Evolutionary conservation across 2,797 vertebrate species (phyloP), one percentile per base, ranked within the genome.

Genomic region (Periparus ater): DNA sequence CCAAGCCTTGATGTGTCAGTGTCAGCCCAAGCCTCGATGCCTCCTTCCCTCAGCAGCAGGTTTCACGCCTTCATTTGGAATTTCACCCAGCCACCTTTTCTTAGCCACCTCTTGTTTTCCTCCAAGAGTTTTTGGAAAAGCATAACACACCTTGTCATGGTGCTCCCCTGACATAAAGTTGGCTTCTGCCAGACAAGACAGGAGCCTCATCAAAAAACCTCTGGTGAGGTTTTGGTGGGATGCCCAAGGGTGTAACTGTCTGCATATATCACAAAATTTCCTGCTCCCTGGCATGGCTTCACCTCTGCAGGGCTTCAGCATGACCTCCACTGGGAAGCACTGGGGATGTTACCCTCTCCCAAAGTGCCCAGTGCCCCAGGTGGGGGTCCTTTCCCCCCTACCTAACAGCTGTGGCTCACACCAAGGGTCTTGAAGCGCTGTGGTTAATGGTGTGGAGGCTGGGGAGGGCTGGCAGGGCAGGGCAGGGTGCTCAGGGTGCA

Each of bases 131-230:
- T 79, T 55, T 0, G 0, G 57, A 73, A 63, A 34, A 74, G 42
- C 61, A 15, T 4, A 27, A 45, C 61, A 30, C 1, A 1, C 30
- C 61, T 65, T 4, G 0, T 11, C 0, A 0, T 40, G 38, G 11
- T 26, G 23, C 38, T 92, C 70, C 19, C 26, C 36, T 54, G 17
- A 26, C 17, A 0, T 26, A 13, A 1, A 38, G 10, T 18, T 65
- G 36, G 9, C 30, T 17, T 45, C 71, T 62, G 51, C 25, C 66
- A 40, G 36, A 2, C 0, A 7, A 40, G 23, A 26, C 16, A 36
- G 42, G 30, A 82, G 8, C 36, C n/a, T 68, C 26, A 25, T 19
- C 17, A 7, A 38, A 34, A 13, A 42, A 22, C 3, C 47, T 9
- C 32, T 58, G 32, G 6, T 29, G 29, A 47, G 34, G 17, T 32